phyloP scores from a whole-genome alignment of 53 echinoderm and acorn worm genomes.

The Temnopleurus reevesii region DNA sequence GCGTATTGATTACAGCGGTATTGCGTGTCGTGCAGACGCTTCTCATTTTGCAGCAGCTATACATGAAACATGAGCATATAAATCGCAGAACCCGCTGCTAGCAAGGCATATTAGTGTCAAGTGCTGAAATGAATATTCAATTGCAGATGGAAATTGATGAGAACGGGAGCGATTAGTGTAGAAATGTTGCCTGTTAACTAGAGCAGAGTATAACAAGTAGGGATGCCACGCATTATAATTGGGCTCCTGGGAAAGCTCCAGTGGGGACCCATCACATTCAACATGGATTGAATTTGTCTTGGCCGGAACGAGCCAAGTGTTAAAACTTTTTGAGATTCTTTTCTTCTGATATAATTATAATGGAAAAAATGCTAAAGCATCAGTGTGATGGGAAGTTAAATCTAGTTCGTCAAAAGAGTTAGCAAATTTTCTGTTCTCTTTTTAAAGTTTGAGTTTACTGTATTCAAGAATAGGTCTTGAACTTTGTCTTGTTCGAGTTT shows the following conservation, averaged over 20 bases:
- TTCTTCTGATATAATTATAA: background rate
- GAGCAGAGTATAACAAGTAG: constrained; percentile 53
- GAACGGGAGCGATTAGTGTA: constrained; percentile 15
- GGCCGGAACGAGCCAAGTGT: background rate
- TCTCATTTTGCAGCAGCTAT: constrained; percentile 47
- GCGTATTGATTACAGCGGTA: constrained; percentile 53
- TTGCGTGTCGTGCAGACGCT: constrained; percentile 25
- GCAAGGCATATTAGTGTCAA: constrained; percentile 54
- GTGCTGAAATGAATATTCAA: constrained; percentile 55
- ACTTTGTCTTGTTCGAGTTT: background rate
- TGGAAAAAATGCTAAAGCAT: background rate
- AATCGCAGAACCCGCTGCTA: constrained; percentile 36
- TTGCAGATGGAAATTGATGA: constrained; percentile 45
- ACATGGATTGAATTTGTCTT: constrained; percentile 28
- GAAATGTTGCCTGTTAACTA: constrained; percentile 51
- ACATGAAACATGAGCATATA: constrained; percentile 54
- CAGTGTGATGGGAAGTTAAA: background rate
- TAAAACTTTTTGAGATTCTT: background rate
- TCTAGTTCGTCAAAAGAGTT: no score
- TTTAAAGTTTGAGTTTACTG: no score
- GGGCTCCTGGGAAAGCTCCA: constrained; percentile 30
- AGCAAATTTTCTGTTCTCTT: no score
- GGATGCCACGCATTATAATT: constrained; percentile 32
- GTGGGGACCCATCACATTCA: background rate
- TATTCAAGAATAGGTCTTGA: no score